phyloP scores from a whole-genome alignment of 2,888 invertebrate genomes.

The Trisateles emortualis region DNA sequence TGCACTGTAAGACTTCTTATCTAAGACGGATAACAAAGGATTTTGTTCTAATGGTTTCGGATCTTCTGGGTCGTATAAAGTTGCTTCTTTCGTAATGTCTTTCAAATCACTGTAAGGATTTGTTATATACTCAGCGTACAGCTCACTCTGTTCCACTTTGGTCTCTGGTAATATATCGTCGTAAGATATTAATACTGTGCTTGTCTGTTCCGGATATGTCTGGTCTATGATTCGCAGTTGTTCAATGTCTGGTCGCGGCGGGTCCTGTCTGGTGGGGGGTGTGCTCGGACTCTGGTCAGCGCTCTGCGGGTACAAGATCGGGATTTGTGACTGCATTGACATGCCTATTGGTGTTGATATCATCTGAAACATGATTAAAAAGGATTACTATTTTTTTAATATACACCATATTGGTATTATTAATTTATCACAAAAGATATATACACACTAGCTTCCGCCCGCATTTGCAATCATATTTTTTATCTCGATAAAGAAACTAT shows the following conservation, averaged over 20 bases:
- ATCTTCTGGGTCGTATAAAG: slow-evolving; percentile 67
- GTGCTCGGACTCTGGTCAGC: slow-evolving; percentile 22
- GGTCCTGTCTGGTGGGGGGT: slow-evolving; percentile 24
- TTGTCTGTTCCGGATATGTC: slow-evolving; percentile 41
- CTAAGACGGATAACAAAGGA: slow-evolving; percentile 49
- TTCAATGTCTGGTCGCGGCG: slow-evolving; percentile 5
- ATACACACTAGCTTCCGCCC: too few species aligned
- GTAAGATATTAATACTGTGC: slow-evolving; percentile 28
- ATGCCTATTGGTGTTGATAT: slow-evolving; percentile 89
- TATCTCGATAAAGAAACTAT: too few species aligned
- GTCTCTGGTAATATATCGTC: slow-evolving; percentile 43
- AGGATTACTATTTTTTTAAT: too few species aligned
- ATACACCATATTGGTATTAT: too few species aligned
- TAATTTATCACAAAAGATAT: too few species aligned
- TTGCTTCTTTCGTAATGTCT: slow-evolving; percentile 64
- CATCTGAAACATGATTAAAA: slow-evolving; percentile 87
- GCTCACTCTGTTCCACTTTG: slow-evolving; percentile 62
- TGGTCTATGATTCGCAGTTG: slow-evolving; percentile 26
- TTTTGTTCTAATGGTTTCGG: slow-evolving; percentile 47
- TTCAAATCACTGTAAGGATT: slow-evolving; percentile 85
- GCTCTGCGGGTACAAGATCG: slow-evolving; percentile 69
- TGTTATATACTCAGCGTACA: slow-evolving; percentile 86
- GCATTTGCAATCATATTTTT: too few species aligned
- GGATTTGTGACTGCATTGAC: slow-evolving; percentile 75
- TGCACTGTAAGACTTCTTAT: slow-evolving; percentile 74